phyloP scores from a whole-genome alignment of 2,888 invertebrate species.

The Latheticus oryzae region DNA sequence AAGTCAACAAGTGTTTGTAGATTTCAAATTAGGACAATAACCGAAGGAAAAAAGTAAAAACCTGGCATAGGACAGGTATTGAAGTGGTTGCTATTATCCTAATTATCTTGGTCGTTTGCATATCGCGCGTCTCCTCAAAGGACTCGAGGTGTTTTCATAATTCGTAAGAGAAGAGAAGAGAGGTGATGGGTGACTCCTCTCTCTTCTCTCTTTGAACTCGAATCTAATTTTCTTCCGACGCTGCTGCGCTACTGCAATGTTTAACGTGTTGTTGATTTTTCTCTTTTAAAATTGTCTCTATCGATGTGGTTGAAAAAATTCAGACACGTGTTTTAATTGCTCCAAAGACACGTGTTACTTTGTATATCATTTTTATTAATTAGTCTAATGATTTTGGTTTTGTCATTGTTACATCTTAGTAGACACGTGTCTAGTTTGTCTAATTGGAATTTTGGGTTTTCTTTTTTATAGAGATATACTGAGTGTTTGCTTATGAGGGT shows the following conservation, averaged over 20 bases:
- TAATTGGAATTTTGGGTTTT: slow-evolving; percentile 20
- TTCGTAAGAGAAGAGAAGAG: slow-evolving; percentile 62
- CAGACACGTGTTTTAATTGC: no score
- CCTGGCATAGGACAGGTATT: slow-evolving; percentile 51
- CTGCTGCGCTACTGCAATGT: slow-evolving; percentile 53
- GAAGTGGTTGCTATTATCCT: slow-evolving; percentile 66
- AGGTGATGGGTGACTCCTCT: no score
- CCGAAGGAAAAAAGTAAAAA: slow-evolving; percentile 45
- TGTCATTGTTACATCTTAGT: slow-evolving; percentile 52
- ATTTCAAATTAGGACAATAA: slow-evolving; percentile 50
- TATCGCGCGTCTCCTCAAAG: slow-evolving; percentile 65
- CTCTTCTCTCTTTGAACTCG: slow-evolving; percentile 65
- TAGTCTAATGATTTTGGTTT: slow-evolving; percentile 53
- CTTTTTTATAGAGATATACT: not conserved
- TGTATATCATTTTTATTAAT: no score
- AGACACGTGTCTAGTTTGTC: slow-evolving; percentile 41
- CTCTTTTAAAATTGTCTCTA: no score
- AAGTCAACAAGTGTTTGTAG: slow-evolving; percentile 47
- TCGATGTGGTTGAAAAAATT: no score
- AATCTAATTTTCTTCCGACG: slow-evolving; percentile 64
- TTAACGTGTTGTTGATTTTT: slow-evolving; percentile 57
- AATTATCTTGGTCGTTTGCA: slow-evolving; percentile 67
- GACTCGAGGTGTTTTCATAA: slow-evolving; percentile 66
- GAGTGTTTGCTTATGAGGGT: slow-evolving; percentile 38
- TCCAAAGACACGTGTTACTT: no score